Evolutionary conservation across 1,140 invertebrate species (phyloP).

Genomic region (Drosophila serrata): DNA sequence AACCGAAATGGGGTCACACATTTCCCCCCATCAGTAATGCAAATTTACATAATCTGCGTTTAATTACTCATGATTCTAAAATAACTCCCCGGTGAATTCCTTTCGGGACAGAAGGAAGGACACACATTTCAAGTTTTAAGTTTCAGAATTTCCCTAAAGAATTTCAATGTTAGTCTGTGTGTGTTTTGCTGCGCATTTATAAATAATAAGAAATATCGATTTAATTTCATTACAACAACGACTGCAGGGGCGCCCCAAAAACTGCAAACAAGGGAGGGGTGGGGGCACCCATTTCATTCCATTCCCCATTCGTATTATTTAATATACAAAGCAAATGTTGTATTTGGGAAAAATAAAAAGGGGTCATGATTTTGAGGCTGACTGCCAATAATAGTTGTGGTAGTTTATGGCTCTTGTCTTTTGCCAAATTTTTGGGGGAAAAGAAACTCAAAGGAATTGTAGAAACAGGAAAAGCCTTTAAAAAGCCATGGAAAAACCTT

Average conservation of each 20-base stretch:
- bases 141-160: constrained; percentile 35
- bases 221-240: constrained; percentile 60
- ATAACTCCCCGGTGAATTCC: constrained; percentile 16
- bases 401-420: constrained; percentile 15
- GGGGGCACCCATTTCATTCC: neutral
- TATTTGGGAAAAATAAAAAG: constrained; percentile 20
- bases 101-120: neutral
- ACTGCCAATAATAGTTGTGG: constrained; percentile 39
- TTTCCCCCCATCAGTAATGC: constrained; percentile 5
- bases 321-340: constrained; percentile 5
- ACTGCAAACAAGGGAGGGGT: constrained; percentile 37
- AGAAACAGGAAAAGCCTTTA: no score
- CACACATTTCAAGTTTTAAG: constrained; percentile 8
- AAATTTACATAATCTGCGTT: constrained; percentile 58
- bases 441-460: neutral
- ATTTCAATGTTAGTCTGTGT: constrained; percentile 19
- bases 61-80: constrained; percentile 38
- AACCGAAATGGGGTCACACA: constrained; percentile 12
- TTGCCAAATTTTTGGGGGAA: constrained; percentile 13
- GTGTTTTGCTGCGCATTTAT: constrained; percentile 61
- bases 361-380: constrained; percentile 60
- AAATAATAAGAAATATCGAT: constrained; percentile 81
- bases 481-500: neutral
- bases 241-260: constrained; percentile 40
- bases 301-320: constrained; percentile 9